Base-by-base conservation (phyloP, 2,113 vertebrate species). In the Lathamus discolor region DNA sequence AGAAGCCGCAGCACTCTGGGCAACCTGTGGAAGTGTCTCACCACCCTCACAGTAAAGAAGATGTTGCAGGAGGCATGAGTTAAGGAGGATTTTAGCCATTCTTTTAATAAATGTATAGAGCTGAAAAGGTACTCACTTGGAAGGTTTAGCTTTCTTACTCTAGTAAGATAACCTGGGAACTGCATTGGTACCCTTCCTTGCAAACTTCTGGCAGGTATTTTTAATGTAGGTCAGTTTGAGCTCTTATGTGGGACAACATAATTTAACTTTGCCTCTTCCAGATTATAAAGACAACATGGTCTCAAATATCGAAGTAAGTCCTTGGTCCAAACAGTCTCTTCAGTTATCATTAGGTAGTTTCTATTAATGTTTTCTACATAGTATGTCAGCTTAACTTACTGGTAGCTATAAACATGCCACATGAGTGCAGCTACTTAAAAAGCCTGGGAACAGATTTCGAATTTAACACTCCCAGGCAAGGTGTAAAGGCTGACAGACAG, bases 401-500 rank as follows among this genome's bases (percentile, higher is more conserved):
- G 57, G 33, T 62, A 72, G 69, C 29, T 90, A 44, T 63, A 68
- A 91, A 59, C 63, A 28, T 78, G 23, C 25, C 69, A 12, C 41
- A 24, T 0, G 6, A 75, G 33, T 68, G 35, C 73, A 75, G 69
- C 68, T 92, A 55, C 33, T 81, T 0, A 0, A 70, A 91, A 90
- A 88, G 64, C 92, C 70, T 80, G 55, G 59, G 74, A 79, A 61
- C 64, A 92, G 73, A 90, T 90, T 94, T 90, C 91, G 82, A 80
- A 83, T 95, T 91, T 94, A 92, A 48, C 85, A 63, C 90, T 92
- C 0, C 0, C 64, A 64, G 64, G 48, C 51, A 88, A 88, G 51
- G 68, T 83, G 83, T 90, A 92, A 95, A 94, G 55, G 57, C 73
- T 96, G 91, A 55, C 72, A 93, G 87, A 90, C 93, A 80, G 87